phyloP scores from a whole-genome alignment of 2,113 vertebrate species.

The Siniperca chuatsi region DNA sequence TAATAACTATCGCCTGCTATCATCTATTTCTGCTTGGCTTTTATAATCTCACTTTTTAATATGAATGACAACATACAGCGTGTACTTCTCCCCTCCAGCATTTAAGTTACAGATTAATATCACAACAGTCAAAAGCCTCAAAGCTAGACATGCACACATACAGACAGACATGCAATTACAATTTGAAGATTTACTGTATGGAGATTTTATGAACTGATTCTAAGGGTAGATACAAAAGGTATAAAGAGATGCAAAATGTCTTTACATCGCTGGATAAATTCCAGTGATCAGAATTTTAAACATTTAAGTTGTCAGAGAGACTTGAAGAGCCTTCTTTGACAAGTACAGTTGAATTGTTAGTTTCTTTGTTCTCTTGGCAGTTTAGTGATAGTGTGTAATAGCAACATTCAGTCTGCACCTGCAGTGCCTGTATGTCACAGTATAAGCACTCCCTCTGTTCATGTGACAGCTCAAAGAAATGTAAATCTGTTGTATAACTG shows the following conservation, averaged over 20 bases:
- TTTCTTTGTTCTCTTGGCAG: conserved; percentile 2
- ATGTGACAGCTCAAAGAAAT: neutral
- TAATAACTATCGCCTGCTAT: neutral
- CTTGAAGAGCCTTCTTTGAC: no score
- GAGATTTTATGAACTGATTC: neutral
- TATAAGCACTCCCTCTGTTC: neutral
- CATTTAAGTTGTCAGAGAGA: neutral
- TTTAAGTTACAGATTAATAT: neutral
- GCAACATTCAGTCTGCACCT: neutral
- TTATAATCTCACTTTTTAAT: neutral
- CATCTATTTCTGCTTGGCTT: neutral
- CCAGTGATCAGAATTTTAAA: neutral
- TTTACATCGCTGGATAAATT: no score
- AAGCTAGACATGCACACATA: neutral
- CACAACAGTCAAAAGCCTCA: neutral
- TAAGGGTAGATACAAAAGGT: neutral
- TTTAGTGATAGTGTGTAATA: neutral
- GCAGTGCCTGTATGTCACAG: neutral
- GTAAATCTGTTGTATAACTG: neutral
- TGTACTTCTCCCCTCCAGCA: no score
- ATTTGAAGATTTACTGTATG: no score
- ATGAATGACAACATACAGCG: neutral
- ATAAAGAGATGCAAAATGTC: neutral
- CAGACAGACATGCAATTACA: neutral
- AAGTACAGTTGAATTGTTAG: neutral